Evolutionary conservation across 2,888 invertebrate genomes (phyloP), one percentile per base, ranked within the genome.

Genomic region (Caenorhabditis imperialis): DNA sequence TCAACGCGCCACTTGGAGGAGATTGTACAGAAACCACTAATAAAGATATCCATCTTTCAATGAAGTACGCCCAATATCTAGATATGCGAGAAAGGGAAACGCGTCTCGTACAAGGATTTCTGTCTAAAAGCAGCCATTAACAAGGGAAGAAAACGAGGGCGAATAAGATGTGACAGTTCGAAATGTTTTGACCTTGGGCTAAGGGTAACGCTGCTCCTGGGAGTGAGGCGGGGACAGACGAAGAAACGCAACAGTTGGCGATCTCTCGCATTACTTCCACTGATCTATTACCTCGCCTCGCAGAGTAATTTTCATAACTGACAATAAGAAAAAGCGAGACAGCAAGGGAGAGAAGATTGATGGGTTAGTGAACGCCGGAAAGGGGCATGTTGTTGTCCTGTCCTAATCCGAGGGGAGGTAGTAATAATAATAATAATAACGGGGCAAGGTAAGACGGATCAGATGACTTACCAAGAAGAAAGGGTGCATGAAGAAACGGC

Each of bases 401-500:
- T 37, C 33, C 27, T 40, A 63, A 47, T 63, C 22, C 35, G 47
- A 53, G 33, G 61, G 20, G 12, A 20, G 18, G 48, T 23, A 18
- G 35, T 4, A 33, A 48, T 35, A 48, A 23, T 37, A 58, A 58
- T 48, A 47, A 22, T 48, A 48, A 18, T 30, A 16, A 30, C 20
- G 22, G 6, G 44, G 30, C n/a, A 16, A 27, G 47, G 47, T 10
- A 30, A n/a, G 3, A n/a, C 71, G 73, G 27, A 76, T 23, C 33
- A 12, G 16, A 33, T 23, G 38, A 75, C 82, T 60, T 27, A 82
- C 82, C 73, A 81, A 47, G 48, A 75, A 75, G 37, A 50, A 67
- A 2, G 80, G 80, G 22, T 79, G 79, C 44, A 82, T 70, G 40
- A 63, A 50, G 62, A 73, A 79, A n/a, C 38, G 50, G 53, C 86